Conservation (phyloP, 2,888 invertebrate genomes). For the Antitype chi region DNA sequence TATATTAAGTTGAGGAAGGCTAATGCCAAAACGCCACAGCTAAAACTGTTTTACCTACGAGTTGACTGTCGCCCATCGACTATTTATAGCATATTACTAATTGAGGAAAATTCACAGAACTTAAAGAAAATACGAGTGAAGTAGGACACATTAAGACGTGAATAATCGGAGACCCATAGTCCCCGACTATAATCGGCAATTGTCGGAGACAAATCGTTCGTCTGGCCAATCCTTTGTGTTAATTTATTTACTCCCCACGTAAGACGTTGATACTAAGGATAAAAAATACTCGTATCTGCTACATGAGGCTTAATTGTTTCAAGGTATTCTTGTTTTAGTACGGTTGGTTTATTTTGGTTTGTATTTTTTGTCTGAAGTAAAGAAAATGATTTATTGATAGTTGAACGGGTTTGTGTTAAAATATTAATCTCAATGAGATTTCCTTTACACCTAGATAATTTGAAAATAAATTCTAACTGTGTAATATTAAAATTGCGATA, state of each 20-base stretch:
- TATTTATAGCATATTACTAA: not conserved
- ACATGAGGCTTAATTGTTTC: conserved; percentile 62
- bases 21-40: too few relatives aligned
- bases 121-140: not conserved
- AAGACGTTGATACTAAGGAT: conserved; percentile 60
- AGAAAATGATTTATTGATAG: not conserved
- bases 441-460: not conserved
- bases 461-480: not conserved
- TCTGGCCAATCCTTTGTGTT: conserved; percentile 52
- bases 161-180: not conserved
- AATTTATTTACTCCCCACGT: conserved; percentile 74
- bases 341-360: conserved; percentile 33
- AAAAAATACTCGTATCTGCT: conserved; percentile 60
- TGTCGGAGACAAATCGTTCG: conserved; percentile 25
- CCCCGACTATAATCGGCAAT: not conserved
- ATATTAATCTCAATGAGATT: not conserved
- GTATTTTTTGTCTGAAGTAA: conserved; percentile 1
- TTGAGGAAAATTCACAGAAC: not conserved
- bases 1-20: too few relatives aligned
- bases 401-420: not conserved
- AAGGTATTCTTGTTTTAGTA: conserved; percentile 39
- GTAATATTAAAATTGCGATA: not conserved
- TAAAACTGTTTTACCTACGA: too few relatives aligned
- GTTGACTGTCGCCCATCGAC: not conserved
- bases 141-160: too few relatives aligned